A percentile compares a stretch with the other conserved stretches of the same genome.
Evolutionary conservation across 2,113 vertebrate species (phyloP).

Genomic region (pig (Sus scrofa)): DNA sequence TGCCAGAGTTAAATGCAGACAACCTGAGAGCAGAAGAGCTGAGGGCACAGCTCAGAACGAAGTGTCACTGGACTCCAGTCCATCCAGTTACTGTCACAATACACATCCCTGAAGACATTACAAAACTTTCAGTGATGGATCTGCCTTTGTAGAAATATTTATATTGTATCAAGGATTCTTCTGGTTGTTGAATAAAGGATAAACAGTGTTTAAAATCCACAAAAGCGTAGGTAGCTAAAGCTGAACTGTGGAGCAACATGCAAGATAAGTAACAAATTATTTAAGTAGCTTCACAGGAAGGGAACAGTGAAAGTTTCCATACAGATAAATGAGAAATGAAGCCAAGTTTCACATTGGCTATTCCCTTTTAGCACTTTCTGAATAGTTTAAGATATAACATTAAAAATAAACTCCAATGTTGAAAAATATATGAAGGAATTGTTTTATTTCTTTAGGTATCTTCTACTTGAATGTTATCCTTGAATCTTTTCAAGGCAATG

Average conservation of each 20-base stretch:
- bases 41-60: neutral
- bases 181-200: neutral
- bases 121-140: conserved; percentile 43
- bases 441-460: conserved; percentile 56
- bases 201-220: conserved; percentile 52
- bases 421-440: conserved; percentile 29
- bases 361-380: conserved; percentile 8
- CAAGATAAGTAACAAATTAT: conserved; percentile 63
- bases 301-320: conserved; percentile 31
- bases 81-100: neutral
- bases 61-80: neutral
- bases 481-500: conserved; percentile 67
- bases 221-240: neutral
- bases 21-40: neutral
- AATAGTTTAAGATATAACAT: conserved; percentile 54
- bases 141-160: conserved; percentile 19
- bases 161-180: conserved; percentile 38
- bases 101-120: neutral
- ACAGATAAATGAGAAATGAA: conserved; percentile 48
- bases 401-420: conserved; percentile 43
- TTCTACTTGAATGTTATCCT: conserved; percentile 55
- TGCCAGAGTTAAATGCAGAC: neutral
- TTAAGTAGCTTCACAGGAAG: conserved; percentile 60
- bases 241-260: neutral
- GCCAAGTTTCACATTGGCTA: neutral